Base-by-base conservation (phyloP, 2,888 invertebrate species). In the Rhodophaea formosa region DNA sequence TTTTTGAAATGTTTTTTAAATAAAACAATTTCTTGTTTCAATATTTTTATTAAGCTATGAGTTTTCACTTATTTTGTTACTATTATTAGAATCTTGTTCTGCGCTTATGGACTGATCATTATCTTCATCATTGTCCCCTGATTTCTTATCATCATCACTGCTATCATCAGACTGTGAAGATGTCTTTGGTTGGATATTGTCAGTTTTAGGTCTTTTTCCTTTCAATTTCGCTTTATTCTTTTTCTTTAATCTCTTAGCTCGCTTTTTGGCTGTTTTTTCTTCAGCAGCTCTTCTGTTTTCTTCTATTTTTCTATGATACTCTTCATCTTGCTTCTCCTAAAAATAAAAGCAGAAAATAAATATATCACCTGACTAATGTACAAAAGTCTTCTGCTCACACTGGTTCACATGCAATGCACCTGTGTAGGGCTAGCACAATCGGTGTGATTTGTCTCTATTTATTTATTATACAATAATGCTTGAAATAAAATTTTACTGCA, bases 211-310 rank as follows among this genome's bases (percentile, higher is more conserved):
- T 65, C 80, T 87, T 92, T 79, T 93, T 7, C 64, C 75, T 68
- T 86, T 87, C 15, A 75, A 59, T 67, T 86, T 89, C 3, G 80
- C 75, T 67, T 80, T 84, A 68, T 78, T 92, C 75, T 96, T 97
- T 76, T 93, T 95, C 77, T 96, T 97, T 58, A 95, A 78, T 54
- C 98, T 93, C 79, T 98, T 99, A 0, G 96, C 96, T 68, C 99
- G 92, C 80, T 97, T 98, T 77, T 98, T 99, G 0, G 97, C 97
- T 5, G 98, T 98, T 77, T 93, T 94, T 72, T 95, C 94, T 66
- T 97, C 97, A 8, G 96, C 95, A 69, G 84, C 84, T 72, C 78
- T 92, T 68, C 86, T 92, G 79, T 97, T 97, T 68, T 95, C 94
- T 80, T 96, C 95, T 42, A 98, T 83, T 86, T 96, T 97, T 45